A percentile compares a stretch with the other conserved stretches of the same genome.
Conservation (phyloP, 2,888 invertebrate species). For the Oligia fasciuncula region DNA sequence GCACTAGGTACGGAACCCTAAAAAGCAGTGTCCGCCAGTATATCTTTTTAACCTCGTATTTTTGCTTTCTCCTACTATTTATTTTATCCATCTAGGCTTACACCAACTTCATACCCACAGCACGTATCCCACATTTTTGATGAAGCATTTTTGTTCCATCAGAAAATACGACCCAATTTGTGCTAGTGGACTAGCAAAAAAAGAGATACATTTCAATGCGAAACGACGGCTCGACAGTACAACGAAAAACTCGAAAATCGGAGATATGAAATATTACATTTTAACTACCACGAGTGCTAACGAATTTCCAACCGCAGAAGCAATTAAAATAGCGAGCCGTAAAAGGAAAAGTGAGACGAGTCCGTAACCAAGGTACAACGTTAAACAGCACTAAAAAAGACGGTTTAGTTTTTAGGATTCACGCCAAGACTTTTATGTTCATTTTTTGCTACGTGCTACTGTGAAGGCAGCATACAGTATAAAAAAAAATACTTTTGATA, state of each 20-base stretch:
- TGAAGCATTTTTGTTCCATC: slow-evolving; percentile 14
- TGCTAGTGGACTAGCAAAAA: slow-evolving; percentile 34
- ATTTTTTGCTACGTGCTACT: slow-evolving; percentile 15
- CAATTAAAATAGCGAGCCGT: slow-evolving; percentile 67
- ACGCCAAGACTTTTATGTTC: not conserved
- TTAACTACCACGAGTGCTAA: slow-evolving; percentile 64
- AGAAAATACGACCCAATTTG: slow-evolving; percentile 29
- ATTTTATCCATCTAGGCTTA: not conserved
- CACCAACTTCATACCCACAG: not conserved
- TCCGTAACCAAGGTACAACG: slow-evolving; percentile 41
- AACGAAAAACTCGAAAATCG: slow-evolving; percentile 33
- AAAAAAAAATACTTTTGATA: not conserved
- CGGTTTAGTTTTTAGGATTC: slow-evolving; percentile 48
- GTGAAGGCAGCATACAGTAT: not conserved
- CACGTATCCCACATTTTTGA: slow-evolving; percentile 7
- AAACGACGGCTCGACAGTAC: slow-evolving; percentile 35
- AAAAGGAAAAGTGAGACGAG: slow-evolving; percentile 61
- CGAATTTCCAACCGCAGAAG: slow-evolving; percentile 65
- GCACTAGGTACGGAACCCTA: not conserved
- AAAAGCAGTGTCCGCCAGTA: not conserved
- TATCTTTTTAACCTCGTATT: not conserved
- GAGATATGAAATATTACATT: slow-evolving; percentile 69
- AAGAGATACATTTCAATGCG: slow-evolving; percentile 33
- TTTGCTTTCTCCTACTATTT: not conserved
- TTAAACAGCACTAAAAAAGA: slow-evolving; percentile 58